A percentile compares a stretch with the other conserved stretches of the same genome.
Evolutionary conservation across 2,888 invertebrate genomes (phyloP).

Genomic region (Poecilobothrus nobilitatus): DNA sequence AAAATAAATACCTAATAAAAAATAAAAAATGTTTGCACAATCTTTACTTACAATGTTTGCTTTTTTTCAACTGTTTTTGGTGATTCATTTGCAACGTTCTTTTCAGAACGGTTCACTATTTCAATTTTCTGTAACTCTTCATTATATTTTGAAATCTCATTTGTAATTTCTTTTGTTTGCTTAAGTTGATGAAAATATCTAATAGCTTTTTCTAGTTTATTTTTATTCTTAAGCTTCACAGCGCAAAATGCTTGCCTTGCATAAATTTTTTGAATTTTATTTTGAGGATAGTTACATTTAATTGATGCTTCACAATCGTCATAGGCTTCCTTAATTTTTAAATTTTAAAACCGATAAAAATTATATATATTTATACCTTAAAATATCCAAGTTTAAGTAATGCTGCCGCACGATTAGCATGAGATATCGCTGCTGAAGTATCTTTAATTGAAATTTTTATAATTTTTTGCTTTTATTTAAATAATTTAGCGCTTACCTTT

Average conservation of each 20-base stretch:
- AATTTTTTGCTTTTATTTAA: no score
- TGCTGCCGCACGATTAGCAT: conserved; percentile 25
- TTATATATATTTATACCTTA: conserved; percentile 11
- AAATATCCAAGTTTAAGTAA: conserved; percentile 20
- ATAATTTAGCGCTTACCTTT: not conserved
- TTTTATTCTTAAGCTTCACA: not conserved
- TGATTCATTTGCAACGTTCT: not conserved
- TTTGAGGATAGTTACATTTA: conserved; percentile 16
- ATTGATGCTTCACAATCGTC: conserved; percentile 23
- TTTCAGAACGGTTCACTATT: no score
- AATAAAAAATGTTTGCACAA: no score
- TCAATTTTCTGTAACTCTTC: not conserved
- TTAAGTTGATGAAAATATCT: conserved; percentile 9
- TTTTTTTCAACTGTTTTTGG: not conserved
- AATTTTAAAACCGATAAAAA: not conserved
- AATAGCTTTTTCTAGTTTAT: conserved; percentile 14
- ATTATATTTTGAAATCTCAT: not conserved
- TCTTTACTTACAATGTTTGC: conserved; percentile 18
- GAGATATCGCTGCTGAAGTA: conserved; percentile 18
- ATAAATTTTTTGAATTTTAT: conserved; percentile 16
- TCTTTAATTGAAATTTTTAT: conserved; percentile 11
- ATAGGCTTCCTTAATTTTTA: conserved; percentile 20
- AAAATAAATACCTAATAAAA: not conserved
- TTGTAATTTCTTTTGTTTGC: not conserved
- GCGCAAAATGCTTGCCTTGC: conserved; percentile 19